A percentile compares a stretch with the other conserved stretches of the same genome.
Evolutionary conservation across 2,797 vertebrate species (phyloP).

Genomic region (Bucorvus abyssinicus): DNA sequence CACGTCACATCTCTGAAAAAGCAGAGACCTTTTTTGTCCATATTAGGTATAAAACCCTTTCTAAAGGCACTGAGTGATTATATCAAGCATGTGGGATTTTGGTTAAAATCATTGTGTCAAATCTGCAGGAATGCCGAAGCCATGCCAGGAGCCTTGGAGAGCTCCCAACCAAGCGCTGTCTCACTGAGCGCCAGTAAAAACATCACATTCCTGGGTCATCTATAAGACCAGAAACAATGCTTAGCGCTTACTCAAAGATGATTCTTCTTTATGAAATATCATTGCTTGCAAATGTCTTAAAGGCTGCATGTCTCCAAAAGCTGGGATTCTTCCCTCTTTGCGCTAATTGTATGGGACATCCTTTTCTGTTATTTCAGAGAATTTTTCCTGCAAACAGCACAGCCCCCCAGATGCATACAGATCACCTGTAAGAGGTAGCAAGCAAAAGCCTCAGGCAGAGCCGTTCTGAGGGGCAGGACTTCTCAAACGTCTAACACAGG

Average conservation of each 20-base stretch:
- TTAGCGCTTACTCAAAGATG: slow-evolving; percentile 48
- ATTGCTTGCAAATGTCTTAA: slow-evolving; percentile 3
- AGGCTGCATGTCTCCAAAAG: neutral
- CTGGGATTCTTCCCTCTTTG: neutral
- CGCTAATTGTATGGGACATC: neutral
- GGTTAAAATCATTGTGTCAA: slow-evolving; percentile 89
- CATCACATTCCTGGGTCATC: slow-evolving; percentile 82
- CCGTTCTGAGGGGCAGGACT: neutral
- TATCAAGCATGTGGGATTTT: slow-evolving; percentile 96
- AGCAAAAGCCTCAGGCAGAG: neutral
- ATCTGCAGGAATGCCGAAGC: slow-evolving; percentile 89
- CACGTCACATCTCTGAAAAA: slow-evolving; percentile 78
- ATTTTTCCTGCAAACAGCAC: neutral
- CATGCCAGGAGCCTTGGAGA: slow-evolving; percentile 88
- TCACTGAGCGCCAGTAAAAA: slow-evolving; percentile 81
- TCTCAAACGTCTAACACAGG: neutral
- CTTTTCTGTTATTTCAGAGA: neutral
- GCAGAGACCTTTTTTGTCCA: slow-evolving; percentile 90
- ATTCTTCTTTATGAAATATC: slow-evolving; percentile 28
- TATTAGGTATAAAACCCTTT: slow-evolving; percentile 97
- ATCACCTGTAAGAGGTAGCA: neutral
- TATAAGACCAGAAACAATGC: slow-evolving; percentile 72
- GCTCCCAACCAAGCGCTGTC: slow-evolving; percentile 83
- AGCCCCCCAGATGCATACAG: neutral
- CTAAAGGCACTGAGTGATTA: slow-evolving; percentile 91